These are phyloP conservation scores for Mactra quadrangularis DNA, from an alignment of 1,140 invertebrate genomes.

Conservation along the genomic window DNA sequence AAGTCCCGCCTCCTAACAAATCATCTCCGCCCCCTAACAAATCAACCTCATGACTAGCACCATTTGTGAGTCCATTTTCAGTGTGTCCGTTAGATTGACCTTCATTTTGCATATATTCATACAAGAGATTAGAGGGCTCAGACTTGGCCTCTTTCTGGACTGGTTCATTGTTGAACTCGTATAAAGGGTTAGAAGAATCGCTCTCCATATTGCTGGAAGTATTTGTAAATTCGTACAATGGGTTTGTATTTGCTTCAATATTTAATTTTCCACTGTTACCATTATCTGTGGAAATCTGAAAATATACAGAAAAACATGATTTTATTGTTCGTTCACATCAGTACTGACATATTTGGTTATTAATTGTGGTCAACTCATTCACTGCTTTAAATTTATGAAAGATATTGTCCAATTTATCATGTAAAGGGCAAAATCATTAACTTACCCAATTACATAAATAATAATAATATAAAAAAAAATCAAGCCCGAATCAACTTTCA, in stretches of 20 bases:
- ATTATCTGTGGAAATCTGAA: conserved; percentile 43
- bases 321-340: too few species aligned
- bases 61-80: conserved; percentile 50
- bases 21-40: conserved; percentile 32
- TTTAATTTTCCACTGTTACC: conserved; percentile 32
- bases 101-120: conserved; percentile 64
- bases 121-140: conserved; percentile 65
- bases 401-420: background rate
- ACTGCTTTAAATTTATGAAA: background rate
- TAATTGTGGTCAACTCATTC: too few species aligned
- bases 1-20: conserved; percentile 24
- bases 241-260: conserved; percentile 55
- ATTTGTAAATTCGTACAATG: conserved; percentile 56
- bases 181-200: conserved; percentile 63
- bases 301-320: background rate
- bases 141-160: conserved; percentile 49
- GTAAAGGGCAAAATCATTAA: background rate
- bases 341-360: too few species aligned
- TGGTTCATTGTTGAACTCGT: conserved; percentile 59
- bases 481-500: too few species aligned
- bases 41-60: conserved; percentile 51
- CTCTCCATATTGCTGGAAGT: conserved; percentile 34
- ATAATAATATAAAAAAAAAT: too few species aligned
- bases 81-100: conserved; percentile 51
- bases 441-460: too few species aligned